Conservation (phyloP, 2,797 vertebrate genomes). For the Sebastes steindachneri region DNA sequence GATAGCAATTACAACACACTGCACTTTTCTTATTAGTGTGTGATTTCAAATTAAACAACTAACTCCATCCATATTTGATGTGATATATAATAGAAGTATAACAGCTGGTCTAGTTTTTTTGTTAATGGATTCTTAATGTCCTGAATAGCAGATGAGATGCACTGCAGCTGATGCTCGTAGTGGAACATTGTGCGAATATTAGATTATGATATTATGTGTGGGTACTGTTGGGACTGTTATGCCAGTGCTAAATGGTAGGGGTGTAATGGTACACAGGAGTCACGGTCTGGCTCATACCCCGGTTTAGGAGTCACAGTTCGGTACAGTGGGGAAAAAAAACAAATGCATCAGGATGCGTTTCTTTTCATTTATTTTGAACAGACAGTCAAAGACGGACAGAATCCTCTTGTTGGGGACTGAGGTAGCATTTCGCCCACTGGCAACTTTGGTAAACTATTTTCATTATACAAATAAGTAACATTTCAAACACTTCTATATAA, state of each 20-base stretch:
- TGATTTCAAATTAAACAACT: neutral
- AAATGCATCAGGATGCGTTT: neutral
- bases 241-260: no score
- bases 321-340: neutral
- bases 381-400: neutral
- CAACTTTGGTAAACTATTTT: neutral
- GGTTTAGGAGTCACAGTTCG: neutral
- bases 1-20: neutral
- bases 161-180: neutral
- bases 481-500: neutral
- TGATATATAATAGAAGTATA: neutral
- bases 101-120: neutral
- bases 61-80: neutral
- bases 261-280: neutral
- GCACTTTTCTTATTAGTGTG: neutral
- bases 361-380: neutral
- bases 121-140: constrained; percentile 3
- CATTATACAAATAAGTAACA: neutral
- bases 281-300: neutral
- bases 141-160: neutral
- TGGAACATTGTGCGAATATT: neutral
- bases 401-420: neutral
- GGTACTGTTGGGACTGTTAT: neutral
- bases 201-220: neutral
- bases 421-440: neutral